phyloP scores from a whole-genome alignment of 2,113 vertebrate genomes.

The Pardalotus punctatus region DNA sequence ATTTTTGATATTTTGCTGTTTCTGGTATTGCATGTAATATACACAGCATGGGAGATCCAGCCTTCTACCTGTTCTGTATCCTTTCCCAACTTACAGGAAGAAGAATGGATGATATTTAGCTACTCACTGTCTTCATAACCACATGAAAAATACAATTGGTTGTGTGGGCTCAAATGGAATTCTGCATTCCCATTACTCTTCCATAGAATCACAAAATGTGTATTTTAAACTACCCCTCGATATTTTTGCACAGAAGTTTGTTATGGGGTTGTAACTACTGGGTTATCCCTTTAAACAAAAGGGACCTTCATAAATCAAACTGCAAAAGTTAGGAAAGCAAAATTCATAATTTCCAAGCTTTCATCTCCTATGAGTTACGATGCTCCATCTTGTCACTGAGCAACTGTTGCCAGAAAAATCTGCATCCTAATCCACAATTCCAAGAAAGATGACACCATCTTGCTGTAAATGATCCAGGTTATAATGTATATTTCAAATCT shows the following conservation, averaged over 20 bases:
- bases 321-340: background rate
- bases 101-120: background rate
- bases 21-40: background rate
- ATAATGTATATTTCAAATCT: background rate
- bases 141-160: background rate
- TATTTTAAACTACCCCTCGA: background rate
- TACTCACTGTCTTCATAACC: background rate
- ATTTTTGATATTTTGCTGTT: background rate
- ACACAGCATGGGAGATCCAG: background rate
- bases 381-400: background rate
- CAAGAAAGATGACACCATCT: constrained; percentile 31
- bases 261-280: background rate
- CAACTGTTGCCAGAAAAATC: constrained; percentile 35
- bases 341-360: background rate
- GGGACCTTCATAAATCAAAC: background rate
- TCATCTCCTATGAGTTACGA: background rate
- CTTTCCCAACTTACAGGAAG: background rate
- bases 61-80: background rate
- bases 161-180: background rate
- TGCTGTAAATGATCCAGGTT: constrained; percentile 11
- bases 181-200: background rate
- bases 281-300: background rate
- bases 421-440: constrained; percentile 7
- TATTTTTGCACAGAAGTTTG: background rate
- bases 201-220: background rate